Evolutionary conservation across 2,797 vertebrate species (phyloP).

Genomic region (Anolis apletophallus): DNA sequence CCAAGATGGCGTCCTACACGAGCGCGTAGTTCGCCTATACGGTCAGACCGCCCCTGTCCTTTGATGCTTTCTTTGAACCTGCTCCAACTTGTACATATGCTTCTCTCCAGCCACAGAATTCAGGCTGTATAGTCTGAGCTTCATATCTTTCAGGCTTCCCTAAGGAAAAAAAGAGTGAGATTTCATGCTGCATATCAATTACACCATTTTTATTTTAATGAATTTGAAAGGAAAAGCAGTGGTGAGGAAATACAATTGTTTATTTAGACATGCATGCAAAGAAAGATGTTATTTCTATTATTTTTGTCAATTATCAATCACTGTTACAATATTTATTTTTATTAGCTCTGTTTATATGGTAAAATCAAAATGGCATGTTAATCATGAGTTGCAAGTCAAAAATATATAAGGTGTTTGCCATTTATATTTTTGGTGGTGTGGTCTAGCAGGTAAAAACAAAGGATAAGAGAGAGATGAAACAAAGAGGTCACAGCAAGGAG

Average conservation of each 20-base stretch:
- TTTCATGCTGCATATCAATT: neutral
- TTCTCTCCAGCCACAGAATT: neutral
- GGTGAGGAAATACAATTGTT: conserved; percentile 25
- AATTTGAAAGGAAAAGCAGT: too few species aligned
- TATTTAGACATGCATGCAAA: conserved; percentile 29
- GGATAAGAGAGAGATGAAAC: neutral
- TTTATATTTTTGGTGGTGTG: neutral
- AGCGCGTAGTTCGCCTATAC: too few species aligned
- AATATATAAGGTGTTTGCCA: neutral
- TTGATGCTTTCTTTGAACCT: too few species aligned
- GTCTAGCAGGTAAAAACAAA: neutral
- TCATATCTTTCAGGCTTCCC: neutral
- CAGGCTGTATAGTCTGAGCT: neutral
- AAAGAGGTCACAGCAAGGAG: neutral
- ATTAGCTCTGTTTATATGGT: neutral
- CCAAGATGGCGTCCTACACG: too few species aligned
- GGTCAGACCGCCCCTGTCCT: too few species aligned
- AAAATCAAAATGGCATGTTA: neutral
- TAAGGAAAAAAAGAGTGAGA: conserved; percentile 21
- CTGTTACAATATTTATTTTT: neutral
- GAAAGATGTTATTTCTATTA: neutral
- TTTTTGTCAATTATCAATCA: neutral
- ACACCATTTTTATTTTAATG: conserved; percentile 21
- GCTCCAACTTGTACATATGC: too few species aligned
- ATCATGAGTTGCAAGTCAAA: neutral